A percentile compares a stretch with the other conserved stretches of the same genome.
phyloP scores from a whole-genome alignment of 1,140 invertebrate genomes.

The Papilio glaucus region DNA sequence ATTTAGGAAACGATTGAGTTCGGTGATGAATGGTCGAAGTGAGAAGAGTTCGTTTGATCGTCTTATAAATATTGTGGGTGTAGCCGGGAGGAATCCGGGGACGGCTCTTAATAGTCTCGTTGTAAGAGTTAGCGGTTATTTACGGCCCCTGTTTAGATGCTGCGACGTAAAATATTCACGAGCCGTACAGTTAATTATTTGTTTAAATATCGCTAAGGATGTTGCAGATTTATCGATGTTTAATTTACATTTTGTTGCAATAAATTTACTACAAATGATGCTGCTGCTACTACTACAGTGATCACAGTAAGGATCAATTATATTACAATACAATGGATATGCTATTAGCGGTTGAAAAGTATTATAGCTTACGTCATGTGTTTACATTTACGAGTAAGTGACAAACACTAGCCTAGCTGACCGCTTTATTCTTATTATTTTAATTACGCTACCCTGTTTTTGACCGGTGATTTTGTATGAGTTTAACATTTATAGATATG shows the following conservation, averaged over 20 bases:
- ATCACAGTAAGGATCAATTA: too few relatives aligned
- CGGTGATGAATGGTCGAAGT: constrained; percentile 60
- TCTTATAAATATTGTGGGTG: constrained; percentile 69
- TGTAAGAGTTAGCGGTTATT: constrained; percentile 48
- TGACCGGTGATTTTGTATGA: too few relatives aligned
- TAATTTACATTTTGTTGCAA: constrained; percentile 20
- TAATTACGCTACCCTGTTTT: too few relatives aligned
- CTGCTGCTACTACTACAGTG: too few relatives aligned
- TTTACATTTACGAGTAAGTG: too few relatives aligned
- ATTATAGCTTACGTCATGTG: too few relatives aligned
- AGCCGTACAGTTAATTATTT: constrained; percentile 38
- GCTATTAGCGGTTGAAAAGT: too few relatives aligned
- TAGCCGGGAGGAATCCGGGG: constrained; percentile 57
- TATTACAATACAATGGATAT: too few relatives aligned
- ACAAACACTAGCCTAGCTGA: too few relatives aligned
- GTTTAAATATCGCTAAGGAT: constrained; percentile 42
- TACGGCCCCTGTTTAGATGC: constrained; percentile 46
- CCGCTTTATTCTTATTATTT: too few relatives aligned
- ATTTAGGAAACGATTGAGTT: constrained; percentile 54
- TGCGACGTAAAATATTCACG: constrained; percentile 37
- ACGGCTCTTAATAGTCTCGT: constrained; percentile 61
- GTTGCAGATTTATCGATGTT: constrained; percentile 41
- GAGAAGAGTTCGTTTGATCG: constrained; percentile 68
- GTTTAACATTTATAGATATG: too few relatives aligned
- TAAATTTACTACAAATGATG: constrained; percentile 6